Base-by-base conservation (phyloP, 2,797 vertebrate species). In the Discoglossus pictus region DNA sequence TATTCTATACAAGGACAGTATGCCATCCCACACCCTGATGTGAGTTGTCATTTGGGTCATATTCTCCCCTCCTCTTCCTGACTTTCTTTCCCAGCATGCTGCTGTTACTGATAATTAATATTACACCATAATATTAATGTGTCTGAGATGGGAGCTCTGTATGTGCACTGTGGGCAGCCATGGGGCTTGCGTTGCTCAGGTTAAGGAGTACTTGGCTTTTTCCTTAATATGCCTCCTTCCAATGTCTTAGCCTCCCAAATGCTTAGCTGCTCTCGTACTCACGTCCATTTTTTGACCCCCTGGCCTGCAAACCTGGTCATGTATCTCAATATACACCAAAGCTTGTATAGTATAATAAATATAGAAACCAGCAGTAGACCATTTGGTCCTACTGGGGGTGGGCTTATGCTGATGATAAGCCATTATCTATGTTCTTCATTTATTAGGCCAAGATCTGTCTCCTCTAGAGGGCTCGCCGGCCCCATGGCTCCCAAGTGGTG, bases 1-100 rank as follows among this genome's bases (percentile, higher is more conserved):
- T 99, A 98, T 86, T 97, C 97, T 76, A 98, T 99, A 93, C 97
- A 99, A 93, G 97, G 97, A 94, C 97, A 98, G 79, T 99, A 98
- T 3, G 97, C 97, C 87, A 97, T 99, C 86, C 96, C 97, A 75
- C 97, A 99, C 84, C 96, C 97, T 80, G 97, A 99, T 93, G 97
- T 99, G 92, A 99, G 96, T 98, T 80, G 81, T 79, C 65, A 78
- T 70, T 77, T 80, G n/a, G n/a, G 1, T 60, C 75, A 82, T 83
- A 75, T 75, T 74, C 73, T 79, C 74, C 66, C 36, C 63, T 58
- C 53, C 75, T 74, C 55, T 74, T 73, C 63, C 55, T 51, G 17
- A 62, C 39, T 73, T 73, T 69, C 81, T 79, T 43, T 74, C 75
- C 84, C 83, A 86, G 90, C 91, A 93, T 92, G 90, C 76, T 76